phyloP scores from a whole-genome alignment of 1,140 invertebrate species.

The Vollenhovia emeryi region DNA sequence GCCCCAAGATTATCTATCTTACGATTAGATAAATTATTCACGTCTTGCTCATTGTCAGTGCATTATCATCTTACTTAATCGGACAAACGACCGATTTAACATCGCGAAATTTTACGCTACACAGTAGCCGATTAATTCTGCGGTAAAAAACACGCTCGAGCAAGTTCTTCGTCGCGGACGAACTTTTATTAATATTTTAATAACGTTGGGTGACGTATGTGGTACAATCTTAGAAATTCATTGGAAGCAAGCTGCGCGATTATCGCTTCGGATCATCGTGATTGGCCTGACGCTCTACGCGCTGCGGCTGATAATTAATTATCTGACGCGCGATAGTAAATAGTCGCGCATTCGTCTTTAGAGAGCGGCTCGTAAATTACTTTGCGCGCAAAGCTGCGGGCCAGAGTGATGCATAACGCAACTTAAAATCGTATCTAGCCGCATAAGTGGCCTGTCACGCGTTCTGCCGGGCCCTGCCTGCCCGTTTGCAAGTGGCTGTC shows the following conservation, averaged over 20 bases:
- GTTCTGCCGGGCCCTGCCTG: background rate
- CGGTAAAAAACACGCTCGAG: background rate
- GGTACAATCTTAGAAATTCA: conserved; percentile 20
- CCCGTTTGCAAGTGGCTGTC: background rate
- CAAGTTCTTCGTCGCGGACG: background rate
- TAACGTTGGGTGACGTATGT: background rate
- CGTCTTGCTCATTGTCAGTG: background rate
- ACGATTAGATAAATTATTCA: conserved; percentile 5
- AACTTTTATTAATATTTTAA: background rate
- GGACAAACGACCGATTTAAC: background rate
- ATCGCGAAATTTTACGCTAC: background rate
- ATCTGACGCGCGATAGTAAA: conserved; percentile 39
- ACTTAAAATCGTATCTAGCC: conserved; percentile 37
- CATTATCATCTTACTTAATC: conserved; percentile 5
- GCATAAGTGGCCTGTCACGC: background rate
- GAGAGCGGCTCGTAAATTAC: conserved; percentile 53
- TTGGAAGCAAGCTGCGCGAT: background rate
- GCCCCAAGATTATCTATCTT: background rate
- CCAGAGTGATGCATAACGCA: conserved; percentile 12
- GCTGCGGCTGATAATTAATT: conserved; percentile 40
- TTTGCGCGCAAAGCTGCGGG: conserved; percentile 8
- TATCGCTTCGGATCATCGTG: background rate
- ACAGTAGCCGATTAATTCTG: background rate
- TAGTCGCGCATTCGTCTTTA: conserved; percentile 56
- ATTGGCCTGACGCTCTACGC: conserved; percentile 5